Conservation (phyloP, 2,888 invertebrate species). For the Mesoligia furuncula region DNA sequence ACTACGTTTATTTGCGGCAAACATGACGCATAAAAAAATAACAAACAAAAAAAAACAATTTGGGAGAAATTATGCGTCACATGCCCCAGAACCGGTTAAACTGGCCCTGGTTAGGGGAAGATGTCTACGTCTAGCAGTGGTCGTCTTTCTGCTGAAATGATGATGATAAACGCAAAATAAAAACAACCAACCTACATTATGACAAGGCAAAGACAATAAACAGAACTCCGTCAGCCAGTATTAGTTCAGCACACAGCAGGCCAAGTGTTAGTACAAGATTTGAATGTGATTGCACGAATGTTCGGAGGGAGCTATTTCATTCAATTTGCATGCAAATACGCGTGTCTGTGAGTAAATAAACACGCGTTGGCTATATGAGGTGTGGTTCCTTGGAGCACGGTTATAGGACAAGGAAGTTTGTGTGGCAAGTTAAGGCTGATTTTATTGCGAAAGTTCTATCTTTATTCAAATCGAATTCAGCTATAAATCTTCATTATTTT, state of each 20-base stretch:
- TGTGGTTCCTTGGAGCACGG: slow-evolving; percentile 15
- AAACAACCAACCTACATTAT: background rate
- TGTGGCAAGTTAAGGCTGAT: background rate
- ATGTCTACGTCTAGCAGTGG: background rate
- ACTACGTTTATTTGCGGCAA: no score
- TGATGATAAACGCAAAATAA: background rate
- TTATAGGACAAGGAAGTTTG: slow-evolving; percentile 13
- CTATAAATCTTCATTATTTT: background rate
- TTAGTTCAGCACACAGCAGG: slow-evolving; percentile 47
- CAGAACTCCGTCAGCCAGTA: slow-evolving; percentile 32
- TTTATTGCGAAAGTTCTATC: slow-evolving; percentile 12
- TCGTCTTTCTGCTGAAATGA: background rate
- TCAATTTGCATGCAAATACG: slow-evolving; percentile 66
- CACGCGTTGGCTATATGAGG: slow-evolving; percentile 30
- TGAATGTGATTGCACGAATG: slow-evolving; percentile 64
- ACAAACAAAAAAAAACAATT: no score
- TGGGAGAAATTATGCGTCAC: no score
- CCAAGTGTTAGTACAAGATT: slow-evolving; percentile 56
- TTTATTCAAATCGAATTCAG: background rate
- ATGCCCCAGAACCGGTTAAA: background rate
- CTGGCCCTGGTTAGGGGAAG: background rate
- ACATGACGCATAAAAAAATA: no score
- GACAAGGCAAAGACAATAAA: slow-evolving; percentile 39
- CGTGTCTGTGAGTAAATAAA: slow-evolving; percentile 55
- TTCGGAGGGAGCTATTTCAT: slow-evolving; percentile 52